These are phyloP conservation scores for Triplophysa siluroides DNA, from an alignment of 2,113 vertebrate genomes.

Conservation along the genomic window DNA sequence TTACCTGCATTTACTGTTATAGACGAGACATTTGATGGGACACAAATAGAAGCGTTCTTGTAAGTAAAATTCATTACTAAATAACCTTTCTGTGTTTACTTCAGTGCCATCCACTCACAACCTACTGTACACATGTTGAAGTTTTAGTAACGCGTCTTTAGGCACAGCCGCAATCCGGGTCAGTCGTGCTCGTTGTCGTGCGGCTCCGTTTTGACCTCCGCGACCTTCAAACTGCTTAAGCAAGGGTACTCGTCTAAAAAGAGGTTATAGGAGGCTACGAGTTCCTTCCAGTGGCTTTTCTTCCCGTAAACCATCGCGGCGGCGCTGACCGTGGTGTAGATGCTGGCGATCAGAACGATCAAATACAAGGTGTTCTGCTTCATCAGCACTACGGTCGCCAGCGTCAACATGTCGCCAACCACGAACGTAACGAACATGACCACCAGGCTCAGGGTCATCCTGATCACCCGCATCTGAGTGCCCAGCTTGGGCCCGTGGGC, in stretches of 20 bases:
- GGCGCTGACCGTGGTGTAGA: constrained; percentile 64
- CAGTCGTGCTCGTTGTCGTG: constrained; percentile 52
- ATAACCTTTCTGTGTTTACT: no score
- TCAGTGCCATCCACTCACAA: no score
- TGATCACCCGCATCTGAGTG: constrained; percentile 72
- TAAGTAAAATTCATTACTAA: no score
- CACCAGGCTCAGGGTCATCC: constrained; percentile 69
- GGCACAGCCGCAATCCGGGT: neutral
- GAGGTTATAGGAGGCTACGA: constrained; percentile 62
- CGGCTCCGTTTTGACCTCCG: constrained; percentile 56
- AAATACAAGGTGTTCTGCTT: constrained; percentile 59
- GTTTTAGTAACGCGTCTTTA: no score
- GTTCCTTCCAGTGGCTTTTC: constrained; percentile 69
- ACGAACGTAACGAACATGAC: constrained; percentile 66
- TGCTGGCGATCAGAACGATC: constrained; percentile 65
- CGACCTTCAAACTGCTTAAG: constrained; percentile 64
- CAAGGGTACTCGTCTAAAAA: constrained; percentile 65
- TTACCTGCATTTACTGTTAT: no score
- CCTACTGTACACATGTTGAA: no score
- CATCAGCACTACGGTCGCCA: constrained; percentile 60
- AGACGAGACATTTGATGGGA: no score
- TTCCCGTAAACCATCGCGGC: constrained; percentile 73
- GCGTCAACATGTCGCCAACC: constrained; percentile 65
- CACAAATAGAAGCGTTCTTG: no score
- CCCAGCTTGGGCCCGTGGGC: constrained; percentile 69